phyloP scores from a whole-genome alignment of 2,888 invertebrate genomes.

The Agrypnus murinus region DNA sequence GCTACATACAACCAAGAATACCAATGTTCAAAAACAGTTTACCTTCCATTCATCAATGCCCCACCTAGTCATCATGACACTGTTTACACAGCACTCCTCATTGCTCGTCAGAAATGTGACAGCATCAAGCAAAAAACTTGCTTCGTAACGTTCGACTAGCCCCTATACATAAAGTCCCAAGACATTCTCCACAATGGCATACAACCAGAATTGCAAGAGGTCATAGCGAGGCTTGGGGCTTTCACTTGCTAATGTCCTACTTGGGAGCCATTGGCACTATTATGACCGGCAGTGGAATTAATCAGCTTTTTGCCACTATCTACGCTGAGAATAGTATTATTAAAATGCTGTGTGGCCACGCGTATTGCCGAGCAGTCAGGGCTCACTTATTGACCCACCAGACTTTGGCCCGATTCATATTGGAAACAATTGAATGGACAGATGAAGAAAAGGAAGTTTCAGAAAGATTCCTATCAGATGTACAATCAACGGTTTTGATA shows the following conservation, averaged over 20 bases:
- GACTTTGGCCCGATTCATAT: neutral
- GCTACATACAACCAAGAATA: conserved; percentile 53
- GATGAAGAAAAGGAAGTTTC: conserved; percentile 47
- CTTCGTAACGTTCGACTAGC: neutral
- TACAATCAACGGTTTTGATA: conserved; percentile 42
- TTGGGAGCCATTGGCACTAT: conserved; percentile 14
- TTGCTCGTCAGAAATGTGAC: neutral
- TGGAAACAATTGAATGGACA: conserved; percentile 2
- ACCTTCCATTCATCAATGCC: conserved; percentile 62
- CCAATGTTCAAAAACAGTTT: conserved; percentile 57
- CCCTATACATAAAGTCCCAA: conserved; percentile 10
- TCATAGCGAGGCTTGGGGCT: no score
- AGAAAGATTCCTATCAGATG: conserved; percentile 46
- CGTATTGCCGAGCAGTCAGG: neutral
- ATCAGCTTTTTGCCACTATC: neutral
- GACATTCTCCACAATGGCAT: conserved; percentile 5
- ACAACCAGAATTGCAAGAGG: neutral
- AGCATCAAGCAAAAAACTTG: neutral
- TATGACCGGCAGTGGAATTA: conserved; percentile 1
- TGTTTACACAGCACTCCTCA: conserved; percentile 6
- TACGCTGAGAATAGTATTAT: neutral
- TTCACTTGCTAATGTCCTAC: conserved; percentile 10
- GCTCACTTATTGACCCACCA: neutral
- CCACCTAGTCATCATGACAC: conserved; percentile 46
- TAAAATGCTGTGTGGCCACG: conserved; percentile 6